Evolutionary conservation across 2,113 vertebrate species (phyloP).

Genomic region (Pituophis catenifer): DNA sequence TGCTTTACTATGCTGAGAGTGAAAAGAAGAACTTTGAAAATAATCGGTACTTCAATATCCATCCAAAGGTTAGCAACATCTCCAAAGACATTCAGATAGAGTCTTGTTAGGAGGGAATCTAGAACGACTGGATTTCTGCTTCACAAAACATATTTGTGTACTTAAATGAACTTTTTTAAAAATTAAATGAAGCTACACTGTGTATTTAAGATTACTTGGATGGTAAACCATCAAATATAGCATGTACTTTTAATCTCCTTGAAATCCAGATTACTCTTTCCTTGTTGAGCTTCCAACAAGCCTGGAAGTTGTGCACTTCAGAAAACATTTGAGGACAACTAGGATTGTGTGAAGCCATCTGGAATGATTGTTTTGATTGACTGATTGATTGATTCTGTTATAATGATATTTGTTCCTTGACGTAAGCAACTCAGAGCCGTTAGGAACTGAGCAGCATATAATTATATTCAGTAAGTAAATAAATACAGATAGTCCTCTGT

Average conservation of each 20-base stretch:
- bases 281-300: background rate
- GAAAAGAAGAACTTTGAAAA: conserved; percentile 93
- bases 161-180: background rate
- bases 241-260: background rate
- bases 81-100: background rate
- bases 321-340: background rate
- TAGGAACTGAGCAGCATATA: background rate
- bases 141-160: background rate
- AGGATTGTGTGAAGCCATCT: background rate
- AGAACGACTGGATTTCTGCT: background rate
- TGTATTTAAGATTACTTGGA: background rate
- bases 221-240: background rate
- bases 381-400: background rate
- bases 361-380: background rate
- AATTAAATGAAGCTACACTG: background rate
- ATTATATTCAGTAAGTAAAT: background rate
- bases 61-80: conserved; percentile 85
- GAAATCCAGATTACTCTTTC: background rate
- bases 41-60: conserved; percentile 93
- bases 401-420: background rate
- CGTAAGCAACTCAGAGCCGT: background rate
- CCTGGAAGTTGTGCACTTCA: background rate
- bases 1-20: conserved; percentile 93
- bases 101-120: background rate
- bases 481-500: background rate